Base-by-base conservation (phyloP, 2,113 vertebrate genomes). In the Melanocharis versteri region DNA sequence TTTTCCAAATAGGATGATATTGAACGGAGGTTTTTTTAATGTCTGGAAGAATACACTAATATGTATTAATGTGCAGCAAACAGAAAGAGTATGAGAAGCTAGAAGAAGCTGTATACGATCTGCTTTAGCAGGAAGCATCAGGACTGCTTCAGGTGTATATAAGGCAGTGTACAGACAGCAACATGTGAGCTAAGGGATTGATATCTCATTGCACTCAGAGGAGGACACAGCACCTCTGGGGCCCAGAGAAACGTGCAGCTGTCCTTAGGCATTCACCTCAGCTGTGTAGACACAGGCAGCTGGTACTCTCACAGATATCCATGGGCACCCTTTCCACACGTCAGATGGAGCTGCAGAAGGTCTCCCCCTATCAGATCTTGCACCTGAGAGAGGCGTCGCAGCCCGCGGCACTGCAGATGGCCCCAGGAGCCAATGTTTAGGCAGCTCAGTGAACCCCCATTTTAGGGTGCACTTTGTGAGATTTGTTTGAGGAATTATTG, bases 321-420 rank as follows among this genome's bases (percentile, higher is more conserved):
- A 13, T 4, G 3, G 14, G 10, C 57, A 48, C 24, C 40, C 31
- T 70, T 51, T 33, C 37, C 48, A 42, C 22, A 8, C 1, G 11
- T 7, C 23, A 75, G 48, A 14, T 6, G 21, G 42, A 68, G 72
- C 44, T 68, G 48, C 42, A 75, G 70, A 65, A 50, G 8, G 9
- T 57, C 24, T 73, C 26, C 27, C 22, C 65, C 12, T 14, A 11
- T 33, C 33, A 77, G 23, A 28, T 31, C 37, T 35, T 57, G 50
- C 13, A n/a, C 18, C 30, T 56, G 40, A 31, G 6, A 61, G 4
- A 69, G 13, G 15, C 15, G 45, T 61, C 1, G 0, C 16, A 76
- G 11, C 18, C 79, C 37, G n/a, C 0, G 0, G 35, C 13, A 50
- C 24, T 37, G 33, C 31, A 84, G 50, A 69, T 15, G 8, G 10